Conservation (phyloP, 1,140 invertebrate genomes). For the Druon quercuslanigerum region DNA sequence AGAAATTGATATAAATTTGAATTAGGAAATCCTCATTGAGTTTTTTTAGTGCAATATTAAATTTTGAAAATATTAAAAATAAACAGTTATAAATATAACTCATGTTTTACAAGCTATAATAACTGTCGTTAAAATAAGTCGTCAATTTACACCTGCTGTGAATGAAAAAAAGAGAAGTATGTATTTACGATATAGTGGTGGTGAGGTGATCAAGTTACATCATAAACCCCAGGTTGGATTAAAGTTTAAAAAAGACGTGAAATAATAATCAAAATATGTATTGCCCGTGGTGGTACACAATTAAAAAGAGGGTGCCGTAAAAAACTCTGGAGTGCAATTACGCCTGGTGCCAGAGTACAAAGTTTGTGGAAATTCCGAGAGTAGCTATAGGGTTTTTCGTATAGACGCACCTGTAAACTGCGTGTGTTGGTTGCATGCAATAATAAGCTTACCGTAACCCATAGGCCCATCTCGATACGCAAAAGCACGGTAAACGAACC, state of each 20-base stretch:
- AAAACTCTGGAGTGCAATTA: slow-evolving; percentile 25
- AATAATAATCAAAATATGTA: background rate
- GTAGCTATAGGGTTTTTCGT: background rate
- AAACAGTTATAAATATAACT: no score
- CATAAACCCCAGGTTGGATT: background rate
- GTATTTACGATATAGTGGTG: no score
- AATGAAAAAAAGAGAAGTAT: no score
- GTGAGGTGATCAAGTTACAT: no score
- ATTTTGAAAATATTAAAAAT: no score
- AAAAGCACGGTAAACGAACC: slow-evolving; percentile 6
- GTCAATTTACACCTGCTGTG: no score
- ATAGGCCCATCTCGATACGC: background rate
- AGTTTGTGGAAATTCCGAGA: background rate
- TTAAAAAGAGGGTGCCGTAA: slow-evolving; percentile 14
- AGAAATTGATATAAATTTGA: no score
- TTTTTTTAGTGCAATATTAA: no score
- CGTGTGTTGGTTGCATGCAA: background rate
- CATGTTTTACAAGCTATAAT: no score
- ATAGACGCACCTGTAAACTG: background rate
- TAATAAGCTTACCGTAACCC: slow-evolving; percentile 11
- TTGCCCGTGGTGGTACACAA: slow-evolving; percentile 2
- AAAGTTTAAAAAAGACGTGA: background rate
- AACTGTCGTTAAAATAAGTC: no score
- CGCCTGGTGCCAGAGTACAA: background rate
- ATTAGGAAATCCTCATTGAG: no score